A percentile compares a stretch with the other conserved stretches of the same genome.
phyloP scores from a whole-genome alignment of 1,140 invertebrate genomes.

The Pseudomyrmex cubaensis region DNA sequence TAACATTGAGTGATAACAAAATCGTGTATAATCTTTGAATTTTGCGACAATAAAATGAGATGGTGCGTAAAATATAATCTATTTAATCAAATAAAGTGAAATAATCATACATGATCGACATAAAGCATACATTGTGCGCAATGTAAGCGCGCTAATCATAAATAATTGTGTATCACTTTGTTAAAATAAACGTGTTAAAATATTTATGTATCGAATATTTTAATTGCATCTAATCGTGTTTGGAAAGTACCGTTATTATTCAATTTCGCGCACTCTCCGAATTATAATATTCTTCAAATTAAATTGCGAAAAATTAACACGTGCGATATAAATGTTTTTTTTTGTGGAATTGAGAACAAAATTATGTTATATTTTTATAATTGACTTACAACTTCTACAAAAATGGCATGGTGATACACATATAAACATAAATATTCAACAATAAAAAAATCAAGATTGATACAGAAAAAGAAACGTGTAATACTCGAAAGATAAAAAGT shows the following conservation, averaged over 20 bases:
- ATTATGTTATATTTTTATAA: too few species aligned
- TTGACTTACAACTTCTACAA: background rate
- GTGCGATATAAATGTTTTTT: background rate
- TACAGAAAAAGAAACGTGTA: background rate
- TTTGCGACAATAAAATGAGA: background rate
- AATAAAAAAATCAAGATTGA: background rate
- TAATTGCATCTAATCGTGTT: background rate
- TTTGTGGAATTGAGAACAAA: too few species aligned
- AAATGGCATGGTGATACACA: background rate
- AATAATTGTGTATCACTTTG: background rate
- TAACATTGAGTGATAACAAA: slow-evolving; percentile 16
- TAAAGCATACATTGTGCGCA: background rate
- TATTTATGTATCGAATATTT: background rate
- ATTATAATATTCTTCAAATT: background rate
- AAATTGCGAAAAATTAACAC: background rate
- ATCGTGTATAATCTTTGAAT: slow-evolving; percentile 5
- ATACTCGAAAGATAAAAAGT: background rate
- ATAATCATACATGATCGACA: background rate
- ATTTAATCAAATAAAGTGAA: slow-evolving; percentile 16
- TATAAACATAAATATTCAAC: background rate
- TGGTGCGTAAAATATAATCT: slow-evolving; percentile 2
- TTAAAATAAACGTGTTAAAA: background rate
- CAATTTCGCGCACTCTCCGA: background rate
- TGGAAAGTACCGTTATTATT: background rate
- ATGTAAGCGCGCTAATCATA: background rate